Base-by-base conservation (phyloP, 2,888 invertebrate species). In the Eutolmus rufibarbis region DNA sequence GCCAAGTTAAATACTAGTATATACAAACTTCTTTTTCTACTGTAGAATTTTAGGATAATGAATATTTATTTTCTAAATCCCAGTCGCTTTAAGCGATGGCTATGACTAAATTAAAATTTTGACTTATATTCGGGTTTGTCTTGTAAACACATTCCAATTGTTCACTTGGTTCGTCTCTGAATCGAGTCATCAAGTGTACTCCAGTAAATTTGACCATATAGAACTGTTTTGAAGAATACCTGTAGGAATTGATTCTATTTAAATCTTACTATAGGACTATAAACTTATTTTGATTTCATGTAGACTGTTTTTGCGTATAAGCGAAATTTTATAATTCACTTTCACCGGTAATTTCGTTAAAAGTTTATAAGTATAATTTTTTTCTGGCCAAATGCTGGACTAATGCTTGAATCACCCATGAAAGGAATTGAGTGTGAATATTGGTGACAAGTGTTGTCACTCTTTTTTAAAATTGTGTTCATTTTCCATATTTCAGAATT, bases 41-140 rank as follows among this genome's bases (percentile, higher is more conserved):
- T 43, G n/a, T 76, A 76, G 37, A 78, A 43, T 78, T 78, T 78
- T 78, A 40, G 40, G 19, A 40, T 43, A 78, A 23, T 43, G 8
- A 76, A 76, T 76, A 43, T 78, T 43, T 78, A 78, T 78, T 78
- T 78, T 78, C 43, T 66, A 66, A 51, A 66, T 66, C 9, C 12
- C 66, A 28, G 43, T 40, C 43, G 78, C 78, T 43, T 5, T 43
- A 43, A 23, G 78, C 43, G 40, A 43, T 43, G 40, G 40, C 37
- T 78, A 43, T 40, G 78, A 78, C 78, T 78, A 78, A 43, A 78
- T 78, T 78, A 78, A 78, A 78, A 19, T 40, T 78, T 78, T 78
- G 23, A 78, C 23, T 78, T 78, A 40, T 43, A 78, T 23, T 43
- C 23, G 78, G 43, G 23, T 78, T 78, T 78, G 46, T 78, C 40